Base-by-base conservation (phyloP, 2,113 vertebrate species). In the Protobothrops mucrosquamatus region DNA sequence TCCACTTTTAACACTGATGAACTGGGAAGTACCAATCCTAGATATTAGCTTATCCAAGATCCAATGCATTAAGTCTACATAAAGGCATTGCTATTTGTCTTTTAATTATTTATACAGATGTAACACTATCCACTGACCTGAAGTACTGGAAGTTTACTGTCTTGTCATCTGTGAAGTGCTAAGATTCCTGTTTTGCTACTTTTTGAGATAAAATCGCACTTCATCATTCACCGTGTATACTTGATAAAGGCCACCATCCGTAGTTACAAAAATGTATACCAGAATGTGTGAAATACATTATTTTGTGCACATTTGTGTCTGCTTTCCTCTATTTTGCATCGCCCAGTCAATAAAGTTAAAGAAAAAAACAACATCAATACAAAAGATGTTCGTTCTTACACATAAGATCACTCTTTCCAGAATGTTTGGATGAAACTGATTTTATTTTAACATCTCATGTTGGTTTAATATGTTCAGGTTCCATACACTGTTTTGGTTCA, bases 71-170 rank as follows among this genome's bases (percentile, higher is more conserved):
- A 92, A 87, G 34, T 64, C 26, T 29, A 85, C 26, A 59, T 29
- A 92, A n/a, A 54, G 56, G 9, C 52, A 26, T 26, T 89, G 91
- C 55, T 92, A 54, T 92, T 92, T 89, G 24, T 34, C 48, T 86
- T 92, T 92, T 61, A 92, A 93, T 86, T 89, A 91, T 93, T 55
- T 51, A 89, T 87, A 89, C 3, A 85, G 14, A 43, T 89, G 29
- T 85, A 55, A 52, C 54, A 93, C 64, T 48, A 89, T 85, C 29
- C 57, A 81, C 29, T 89, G 87, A 57, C 85, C 89, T 91, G 48
- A 87, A 69, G 23, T 69, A 69, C 29, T 54, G 43, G 59, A 81
- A 64, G 48, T 86, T 93, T 93, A 92, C n/a, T 43, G 48, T 64
- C 6, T 86, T 54, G 91, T 92, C 55, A 89, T 89, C 74, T 94